Conservation (phyloP, 2,113 vertebrate genomes). For the Semnornis frantzii region DNA sequence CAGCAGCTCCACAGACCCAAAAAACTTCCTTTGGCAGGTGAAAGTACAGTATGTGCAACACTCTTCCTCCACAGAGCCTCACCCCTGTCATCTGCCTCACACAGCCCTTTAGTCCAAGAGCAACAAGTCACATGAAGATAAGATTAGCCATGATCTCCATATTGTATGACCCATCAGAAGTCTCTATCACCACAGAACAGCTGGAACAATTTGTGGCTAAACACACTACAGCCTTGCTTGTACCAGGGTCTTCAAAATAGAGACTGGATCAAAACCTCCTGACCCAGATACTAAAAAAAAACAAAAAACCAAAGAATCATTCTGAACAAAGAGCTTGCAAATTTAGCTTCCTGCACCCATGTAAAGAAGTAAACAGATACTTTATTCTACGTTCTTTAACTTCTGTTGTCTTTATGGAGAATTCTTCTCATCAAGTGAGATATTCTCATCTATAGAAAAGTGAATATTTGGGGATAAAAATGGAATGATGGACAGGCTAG, state of each 20-base stretch:
- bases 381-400: neutral
- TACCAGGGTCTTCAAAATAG: constrained; percentile 49
- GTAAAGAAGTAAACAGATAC: neutral
- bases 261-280: constrained; percentile 47
- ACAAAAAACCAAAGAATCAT: neutral
- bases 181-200: constrained; percentile 58
- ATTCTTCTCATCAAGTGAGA: neutral
- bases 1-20: neutral
- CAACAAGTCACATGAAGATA: constrained; percentile 38
- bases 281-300: constrained; percentile 1
- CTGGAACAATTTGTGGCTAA: constrained; percentile 60
- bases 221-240: constrained; percentile 40
- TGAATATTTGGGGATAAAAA: neutral
- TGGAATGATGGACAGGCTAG: neutral
- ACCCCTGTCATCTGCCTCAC: neutral
- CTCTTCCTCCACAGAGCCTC: neutral
- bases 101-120: neutral
- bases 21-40: neutral
- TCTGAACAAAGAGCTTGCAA: constrained; percentile 3
- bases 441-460: neutral
- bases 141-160: constrained; percentile 56
- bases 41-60: neutral
- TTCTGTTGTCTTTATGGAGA: neutral
- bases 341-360: neutral
- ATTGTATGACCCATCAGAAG: constrained; percentile 46